Percentiles rank a stretch among this genome's conserved stretches.
Evolutionary conservation across 2,797 vertebrate species (phyloP).

Genomic region (Rhincodon typus): DNA sequence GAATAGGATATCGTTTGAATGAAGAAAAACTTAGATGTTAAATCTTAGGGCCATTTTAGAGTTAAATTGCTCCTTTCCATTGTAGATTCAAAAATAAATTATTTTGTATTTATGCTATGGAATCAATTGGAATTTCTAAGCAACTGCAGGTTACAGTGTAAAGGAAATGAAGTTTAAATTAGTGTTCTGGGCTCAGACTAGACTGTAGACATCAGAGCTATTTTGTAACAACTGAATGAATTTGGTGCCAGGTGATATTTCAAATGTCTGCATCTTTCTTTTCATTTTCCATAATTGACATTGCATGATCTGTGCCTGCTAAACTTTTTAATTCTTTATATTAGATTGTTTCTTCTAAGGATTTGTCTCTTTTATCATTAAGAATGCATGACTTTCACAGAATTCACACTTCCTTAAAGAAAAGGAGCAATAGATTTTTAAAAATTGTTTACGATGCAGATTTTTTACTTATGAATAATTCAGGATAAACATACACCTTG

Average conservation of each 20-base stretch:
- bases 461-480: not conserved
- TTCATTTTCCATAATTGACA: slow-evolving; percentile 20
- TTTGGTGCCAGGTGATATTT: slow-evolving; percentile 31
- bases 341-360: slow-evolving; percentile 11
- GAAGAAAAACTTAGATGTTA: not conserved
- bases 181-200: not conserved
- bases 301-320: slow-evolving; percentile 33
- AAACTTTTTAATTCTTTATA: not conserved
- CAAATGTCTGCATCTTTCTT: not conserved
- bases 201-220: not conserved
- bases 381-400: not conserved
- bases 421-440: not conserved
- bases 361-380: not conserved
- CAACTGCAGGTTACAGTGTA: not conserved
- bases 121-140: not conserved
- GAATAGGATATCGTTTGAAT: not conserved
- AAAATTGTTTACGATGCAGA: not conserved
- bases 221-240: not conserved
- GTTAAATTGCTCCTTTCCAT: not conserved
- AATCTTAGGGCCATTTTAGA: not conserved
- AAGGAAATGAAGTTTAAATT: not conserved
- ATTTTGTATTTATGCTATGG: not conserved
- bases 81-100: not conserved
- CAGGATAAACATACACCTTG: not conserved
- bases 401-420: not conserved